A percentile compares a stretch with the other conserved stretches of the same genome.
phyloP scores from a whole-genome alignment of 2,797 vertebrate genomes.

The Naso thynnoides region DNA sequence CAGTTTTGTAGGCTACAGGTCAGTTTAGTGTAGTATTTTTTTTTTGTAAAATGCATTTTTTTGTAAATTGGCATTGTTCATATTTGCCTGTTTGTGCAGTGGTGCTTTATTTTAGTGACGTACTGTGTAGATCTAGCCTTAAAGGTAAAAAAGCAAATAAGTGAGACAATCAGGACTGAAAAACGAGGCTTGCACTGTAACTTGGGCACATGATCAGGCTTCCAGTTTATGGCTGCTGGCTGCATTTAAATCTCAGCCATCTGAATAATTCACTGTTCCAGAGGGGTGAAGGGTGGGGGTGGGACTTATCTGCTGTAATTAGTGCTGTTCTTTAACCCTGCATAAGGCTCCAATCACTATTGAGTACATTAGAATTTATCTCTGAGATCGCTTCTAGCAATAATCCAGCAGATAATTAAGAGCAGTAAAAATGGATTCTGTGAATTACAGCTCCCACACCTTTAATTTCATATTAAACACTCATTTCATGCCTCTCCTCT shows the following conservation, averaged over 20 bases:
- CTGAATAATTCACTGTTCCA: conserved; percentile 60
- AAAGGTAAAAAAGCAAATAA: background rate
- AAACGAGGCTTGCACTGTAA: background rate
- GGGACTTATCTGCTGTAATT: conserved; percentile 48
- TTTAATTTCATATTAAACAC: conserved; percentile 46
- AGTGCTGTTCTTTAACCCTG: conserved; percentile 43
- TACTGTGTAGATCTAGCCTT: background rate
- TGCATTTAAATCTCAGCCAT: conserved; percentile 53
- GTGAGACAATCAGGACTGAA: conserved; percentile 6
- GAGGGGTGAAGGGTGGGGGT: background rate
- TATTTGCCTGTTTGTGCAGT: no score
- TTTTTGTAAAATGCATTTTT: no score
- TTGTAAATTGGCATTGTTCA: no score
- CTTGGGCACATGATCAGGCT: conserved; percentile 3
- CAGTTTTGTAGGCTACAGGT: no score
- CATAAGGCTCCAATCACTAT: conserved; percentile 39
- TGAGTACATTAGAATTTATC: conserved; percentile 43
- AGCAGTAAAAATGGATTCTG: conserved; percentile 53
- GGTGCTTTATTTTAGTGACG: no score
- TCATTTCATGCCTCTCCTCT: conserved; percentile 16
- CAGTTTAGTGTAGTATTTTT: no score
- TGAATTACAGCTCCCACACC: conserved; percentile 46
- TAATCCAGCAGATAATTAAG: conserved; percentile 64
- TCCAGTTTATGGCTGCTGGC: conserved; percentile 36
- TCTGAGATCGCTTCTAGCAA: conserved; percentile 35